These are phyloP conservation scores for Falco berigora DNA, from an alignment of 2,797 vertebrate genomes.

Conservation along the genomic window DNA sequence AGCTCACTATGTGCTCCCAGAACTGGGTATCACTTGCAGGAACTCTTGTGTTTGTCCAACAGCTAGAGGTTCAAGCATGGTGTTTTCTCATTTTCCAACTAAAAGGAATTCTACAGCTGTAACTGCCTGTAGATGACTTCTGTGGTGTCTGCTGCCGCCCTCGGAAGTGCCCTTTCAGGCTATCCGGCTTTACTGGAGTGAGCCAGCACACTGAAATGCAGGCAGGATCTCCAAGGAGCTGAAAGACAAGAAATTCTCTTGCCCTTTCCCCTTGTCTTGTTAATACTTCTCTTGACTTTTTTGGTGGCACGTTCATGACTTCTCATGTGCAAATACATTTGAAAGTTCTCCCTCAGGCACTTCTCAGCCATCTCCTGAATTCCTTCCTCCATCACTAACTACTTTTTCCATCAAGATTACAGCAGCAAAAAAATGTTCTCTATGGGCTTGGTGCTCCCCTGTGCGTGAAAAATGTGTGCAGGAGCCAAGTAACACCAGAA, in stretches of 20 bases:
- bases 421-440: conserved; percentile 41
- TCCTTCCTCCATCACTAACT: not conserved
- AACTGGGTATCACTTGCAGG: too few relatives aligned
- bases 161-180: not conserved
- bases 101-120: not conserved
- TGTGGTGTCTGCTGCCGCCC: not conserved
- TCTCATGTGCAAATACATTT: not conserved
- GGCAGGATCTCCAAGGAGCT: not conserved
- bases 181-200: fast-evolving
- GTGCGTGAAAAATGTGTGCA: conserved; percentile 3
- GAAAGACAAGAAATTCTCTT: not conserved
- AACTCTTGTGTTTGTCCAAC: too few relatives aligned
- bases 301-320: not conserved
- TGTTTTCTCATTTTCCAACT: not conserved
- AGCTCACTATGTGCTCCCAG: too few relatives aligned
- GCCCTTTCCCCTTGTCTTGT: not conserved
- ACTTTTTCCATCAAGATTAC: conserved; percentile 48
- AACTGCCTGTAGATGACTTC: not conserved
- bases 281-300: not conserved
- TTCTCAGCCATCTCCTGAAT: not conserved
- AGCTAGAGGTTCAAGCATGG: not conserved
- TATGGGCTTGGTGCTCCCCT: conserved; percentile 23
- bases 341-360: not conserved
- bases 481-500: not conserved
- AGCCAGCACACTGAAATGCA: not conserved